A percentile compares a stretch with the other conserved stretches of the same genome.
These are phyloP conservation scores for Amphipoea oculea DNA, from an alignment of 2,888 invertebrate genomes.

Conservation along the genomic window DNA sequence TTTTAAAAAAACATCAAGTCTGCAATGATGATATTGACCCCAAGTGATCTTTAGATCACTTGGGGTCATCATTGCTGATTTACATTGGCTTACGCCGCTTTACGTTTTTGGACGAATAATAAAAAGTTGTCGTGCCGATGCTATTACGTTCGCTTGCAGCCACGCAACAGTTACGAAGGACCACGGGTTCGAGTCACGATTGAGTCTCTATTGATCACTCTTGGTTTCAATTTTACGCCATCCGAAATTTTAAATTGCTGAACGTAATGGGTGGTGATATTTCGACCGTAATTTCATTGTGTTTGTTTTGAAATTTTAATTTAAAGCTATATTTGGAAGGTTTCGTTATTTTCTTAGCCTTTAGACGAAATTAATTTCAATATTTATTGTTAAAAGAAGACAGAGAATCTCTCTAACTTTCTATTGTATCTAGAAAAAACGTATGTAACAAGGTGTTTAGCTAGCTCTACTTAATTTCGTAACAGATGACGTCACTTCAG, in stretches of 20 bases:
- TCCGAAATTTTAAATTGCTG: constrained; percentile 55
- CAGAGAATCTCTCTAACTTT: background rate
- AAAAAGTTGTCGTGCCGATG: constrained; percentile 68
- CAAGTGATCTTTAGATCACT: constrained; percentile 50
- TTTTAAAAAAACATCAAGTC: constrained; percentile 56
- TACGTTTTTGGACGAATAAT: constrained; percentile 49
- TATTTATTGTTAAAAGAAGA: constrained; percentile 7
- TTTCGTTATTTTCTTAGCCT: constrained; percentile 42
- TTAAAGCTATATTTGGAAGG: constrained; percentile 28
- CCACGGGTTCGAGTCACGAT: constrained; percentile 64
- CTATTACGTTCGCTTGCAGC: constrained; percentile 64
- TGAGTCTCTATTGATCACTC: constrained; percentile 65
- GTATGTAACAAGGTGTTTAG: constrained; percentile 7
- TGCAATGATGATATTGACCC: constrained; percentile 60
- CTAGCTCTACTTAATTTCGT: background rate
- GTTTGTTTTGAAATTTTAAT: constrained; percentile 48
- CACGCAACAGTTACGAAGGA: constrained; percentile 70
- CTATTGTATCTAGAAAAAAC: background rate
- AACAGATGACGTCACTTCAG: constrained; percentile 43
- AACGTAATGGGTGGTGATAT: constrained; percentile 39
- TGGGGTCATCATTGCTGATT: constrained; percentile 28
- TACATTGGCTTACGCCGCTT: constrained; percentile 26
- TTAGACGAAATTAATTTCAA: constrained; percentile 24
- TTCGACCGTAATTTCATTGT: constrained; percentile 38
- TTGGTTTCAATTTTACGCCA: constrained; percentile 71